Evolutionary conservation across 37 sponge, comb jelly and placozoan species (phyloP), one percentile per base, ranked within the genome.

Genomic region (Spongia lamella): DNA sequence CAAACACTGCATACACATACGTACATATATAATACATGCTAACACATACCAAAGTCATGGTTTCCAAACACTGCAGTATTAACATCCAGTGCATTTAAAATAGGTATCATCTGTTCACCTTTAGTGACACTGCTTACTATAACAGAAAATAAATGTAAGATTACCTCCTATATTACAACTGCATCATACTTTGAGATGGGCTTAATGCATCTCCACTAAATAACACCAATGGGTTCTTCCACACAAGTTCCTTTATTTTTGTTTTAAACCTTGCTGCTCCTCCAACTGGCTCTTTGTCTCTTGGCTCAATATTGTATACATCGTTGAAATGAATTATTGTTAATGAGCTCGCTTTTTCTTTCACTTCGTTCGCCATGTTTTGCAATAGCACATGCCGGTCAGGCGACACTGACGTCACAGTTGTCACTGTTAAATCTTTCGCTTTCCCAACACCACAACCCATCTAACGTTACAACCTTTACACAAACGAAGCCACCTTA

Each of bases 301-400:
- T 62, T 64, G 67, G 82, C 70, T 84, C 84, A 43, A 92, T 62
- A 47, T 87, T 80, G 73, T 92, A 92, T 27, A 87, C 93, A 70
- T 92, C 93, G 52, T 92, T 92, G 78, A 92, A 92, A 70, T 92
- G 93, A n/a, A 92, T 25, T 22, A 92, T 76, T 7, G 72, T 80
- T 66, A 88, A 49, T n/a, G 34, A 25, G 56, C 38, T 52, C 37
- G 53, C 79, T 26, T 73, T 73, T 15, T 17, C 19, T 6, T 22
- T 7, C 7, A 31, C 15, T 11, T n/a, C 63, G 9, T 43, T 9
- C 36, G 6, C 35, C 40, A 32, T 66, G 7, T 66, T 66, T 4
- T 24, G 35, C 11, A 31, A 43, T 43, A 43, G 47, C 7, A 43
- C 47, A 43, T 43, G 47, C 47, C 47, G 47, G 47, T 43, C 47